These are phyloP conservation scores for Azorinus chamasolen DNA, from an alignment of 2,888 invertebrate genomes.

Conservation along the genomic window DNA sequence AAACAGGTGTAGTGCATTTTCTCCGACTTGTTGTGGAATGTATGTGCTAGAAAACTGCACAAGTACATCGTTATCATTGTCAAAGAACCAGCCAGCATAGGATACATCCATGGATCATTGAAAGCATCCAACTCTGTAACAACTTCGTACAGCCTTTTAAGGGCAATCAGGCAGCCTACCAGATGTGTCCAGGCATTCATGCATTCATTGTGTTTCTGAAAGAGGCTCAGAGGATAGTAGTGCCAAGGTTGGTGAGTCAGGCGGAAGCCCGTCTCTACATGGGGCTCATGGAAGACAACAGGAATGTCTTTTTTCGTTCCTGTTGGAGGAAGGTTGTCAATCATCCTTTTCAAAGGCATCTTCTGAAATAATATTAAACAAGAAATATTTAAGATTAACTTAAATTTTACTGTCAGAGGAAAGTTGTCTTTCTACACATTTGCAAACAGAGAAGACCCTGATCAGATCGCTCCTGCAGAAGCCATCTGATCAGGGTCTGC, in stretches of 20 bases:
- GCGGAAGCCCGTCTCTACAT: slow-evolving; percentile 84
- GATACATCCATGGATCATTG: slow-evolving; percentile 83
- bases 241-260: slow-evolving; percentile 83
- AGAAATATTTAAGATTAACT: too few species aligned
- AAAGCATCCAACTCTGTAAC: slow-evolving; percentile 78
- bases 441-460: too few species aligned
- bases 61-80: slow-evolving; percentile 82
- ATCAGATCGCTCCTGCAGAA: too few species aligned
- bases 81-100: slow-evolving; percentile 80
- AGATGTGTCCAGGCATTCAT: slow-evolving; percentile 86
- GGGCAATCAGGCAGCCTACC: slow-evolving; percentile 72
- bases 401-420: too few species aligned
- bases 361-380: too few species aligned
- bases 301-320: slow-evolving; percentile 80
- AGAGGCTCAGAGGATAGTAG: slow-evolving; percentile 82
- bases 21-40: slow-evolving; percentile 83
- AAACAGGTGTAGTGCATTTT: slow-evolving; percentile 85
- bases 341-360: slow-evolving; percentile 52
- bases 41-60: slow-evolving; percentile 83
- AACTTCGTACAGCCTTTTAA: slow-evolving; percentile 69
- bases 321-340: slow-evolving; percentile 69
- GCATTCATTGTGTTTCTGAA: slow-evolving; percentile 85
- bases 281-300: slow-evolving; percentile 83
- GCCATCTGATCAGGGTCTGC: too few species aligned
- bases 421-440: too few species aligned